These are phyloP conservation scores for Tromatobia lineatoria DNA, from an alignment of 2,888 invertebrate species.

Conservation along the genomic window DNA sequence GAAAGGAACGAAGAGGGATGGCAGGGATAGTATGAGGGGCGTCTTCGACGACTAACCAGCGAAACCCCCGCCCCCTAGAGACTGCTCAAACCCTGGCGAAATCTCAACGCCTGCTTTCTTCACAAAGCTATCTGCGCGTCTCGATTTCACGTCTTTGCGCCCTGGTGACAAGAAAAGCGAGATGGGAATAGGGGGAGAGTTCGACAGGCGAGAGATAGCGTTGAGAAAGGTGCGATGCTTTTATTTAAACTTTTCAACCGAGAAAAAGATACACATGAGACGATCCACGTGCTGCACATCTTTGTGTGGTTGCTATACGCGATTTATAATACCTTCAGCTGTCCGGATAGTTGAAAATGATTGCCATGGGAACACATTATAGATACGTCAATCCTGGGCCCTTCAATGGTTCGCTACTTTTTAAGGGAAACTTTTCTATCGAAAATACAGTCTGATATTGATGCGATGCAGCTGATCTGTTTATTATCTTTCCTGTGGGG, in stretches of 20 bases:
- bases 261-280: not conserved
- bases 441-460: not conserved
- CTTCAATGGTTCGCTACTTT: constrained; percentile 4
- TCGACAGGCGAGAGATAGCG: constrained; percentile 64
- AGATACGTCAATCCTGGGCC: constrained; percentile 24
- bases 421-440: not conserved
- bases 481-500: not conserved
- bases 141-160: constrained; percentile 61
- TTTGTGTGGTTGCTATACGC: constrained; percentile 18
- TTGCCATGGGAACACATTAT: constrained; percentile 41
- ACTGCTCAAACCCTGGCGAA: constrained; percentile 39
- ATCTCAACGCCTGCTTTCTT: constrained; percentile 32
- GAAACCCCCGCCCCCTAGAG: constrained; percentile 39
- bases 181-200: constrained; percentile 19
- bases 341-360: constrained; percentile 37
- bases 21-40: constrained; percentile 25
- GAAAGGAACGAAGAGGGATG: constrained; percentile 38
- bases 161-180: constrained; percentile 29
- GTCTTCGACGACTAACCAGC: constrained; percentile 56
- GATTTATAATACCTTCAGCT: constrained; percentile 56
- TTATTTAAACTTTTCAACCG: constrained; percentile 36
- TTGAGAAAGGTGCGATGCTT: constrained; percentile 46
- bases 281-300: not conserved
- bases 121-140: constrained; percentile 53
- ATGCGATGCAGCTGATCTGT: not conserved